Conservation (phyloP, 2,113 vertebrate species). For the Plestiodon gilberti region DNA sequence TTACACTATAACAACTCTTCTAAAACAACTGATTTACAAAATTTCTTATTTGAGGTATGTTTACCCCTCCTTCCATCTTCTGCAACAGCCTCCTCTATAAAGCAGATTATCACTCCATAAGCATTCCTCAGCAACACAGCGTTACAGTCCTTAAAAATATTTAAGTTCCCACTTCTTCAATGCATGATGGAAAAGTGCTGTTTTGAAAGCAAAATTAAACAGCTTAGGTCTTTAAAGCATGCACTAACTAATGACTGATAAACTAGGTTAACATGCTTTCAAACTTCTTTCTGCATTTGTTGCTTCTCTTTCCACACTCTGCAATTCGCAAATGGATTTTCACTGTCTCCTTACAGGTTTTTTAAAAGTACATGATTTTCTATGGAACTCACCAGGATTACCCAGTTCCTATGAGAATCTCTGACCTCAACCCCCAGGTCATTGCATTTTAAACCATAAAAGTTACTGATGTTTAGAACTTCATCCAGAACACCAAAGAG, state of each 20-base stretch:
- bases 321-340: slow-evolving; percentile 4
- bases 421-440: neutral
- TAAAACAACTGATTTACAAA: neutral
- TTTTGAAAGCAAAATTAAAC: too few relatives aligned
- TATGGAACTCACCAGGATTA: neutral
- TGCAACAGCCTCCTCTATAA: neutral
- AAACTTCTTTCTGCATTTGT: neutral
- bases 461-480: neutral
- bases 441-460: neutral
- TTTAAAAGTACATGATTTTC: neutral
- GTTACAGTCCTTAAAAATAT: neutral
- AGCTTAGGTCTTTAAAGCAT: too few relatives aligned
- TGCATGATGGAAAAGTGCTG: neutral
- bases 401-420: neutral
- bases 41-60: neutral
- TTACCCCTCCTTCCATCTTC: neutral
- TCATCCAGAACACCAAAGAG: neutral
- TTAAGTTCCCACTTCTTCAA: neutral
- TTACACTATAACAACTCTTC: neutral
- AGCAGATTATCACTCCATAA: neutral
- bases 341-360: neutral
- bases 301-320: neutral
- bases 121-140: neutral
- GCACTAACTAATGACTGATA: too few relatives aligned
- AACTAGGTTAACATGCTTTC: too few relatives aligned